These are phyloP conservation scores for Drosophila repleta DNA, from an alignment of 1,140 invertebrate species.

Conservation along the genomic window DNA sequence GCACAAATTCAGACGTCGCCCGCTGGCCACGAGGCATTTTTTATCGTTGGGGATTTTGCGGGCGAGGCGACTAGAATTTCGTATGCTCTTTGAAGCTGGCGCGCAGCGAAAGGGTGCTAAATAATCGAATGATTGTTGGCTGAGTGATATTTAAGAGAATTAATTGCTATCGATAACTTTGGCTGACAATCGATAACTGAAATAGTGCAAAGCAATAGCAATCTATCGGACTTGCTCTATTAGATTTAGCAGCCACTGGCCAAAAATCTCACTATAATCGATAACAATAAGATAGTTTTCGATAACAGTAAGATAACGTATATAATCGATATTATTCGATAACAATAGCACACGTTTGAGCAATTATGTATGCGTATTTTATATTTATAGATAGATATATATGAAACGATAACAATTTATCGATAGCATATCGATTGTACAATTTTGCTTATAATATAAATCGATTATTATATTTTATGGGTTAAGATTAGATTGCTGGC, in stretches of 20 bases:
- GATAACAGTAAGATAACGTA: too few relatives aligned
- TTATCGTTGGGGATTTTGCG: too few relatives aligned
- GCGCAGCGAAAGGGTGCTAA: background rate
- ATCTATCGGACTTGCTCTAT: background rate
- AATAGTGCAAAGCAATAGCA: too few relatives aligned
- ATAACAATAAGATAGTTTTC: background rate
- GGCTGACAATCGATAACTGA: background rate
- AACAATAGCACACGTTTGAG: background rate
- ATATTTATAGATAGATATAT: background rate
- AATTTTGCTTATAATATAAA: too few relatives aligned
- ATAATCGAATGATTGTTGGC: background rate
- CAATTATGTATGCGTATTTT: too few relatives aligned
- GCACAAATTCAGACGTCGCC: background rate
- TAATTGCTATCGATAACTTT: background rate
- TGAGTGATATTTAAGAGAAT: background rate
- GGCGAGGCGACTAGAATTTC: background rate
- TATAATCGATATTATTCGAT: background rate
- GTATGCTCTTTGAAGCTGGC: background rate
- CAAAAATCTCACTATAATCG: background rate
- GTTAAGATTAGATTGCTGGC: too few relatives aligned
- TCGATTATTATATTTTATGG: too few relatives aligned
- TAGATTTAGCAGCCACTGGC: background rate
- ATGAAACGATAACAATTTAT: background rate
- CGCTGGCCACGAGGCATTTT: background rate
- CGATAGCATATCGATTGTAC: background rate